Evolutionary conservation across 2,113 vertebrate species (phyloP), one percentile per base, ranked within the genome.

Genomic region (Notothenia rossii): DNA sequence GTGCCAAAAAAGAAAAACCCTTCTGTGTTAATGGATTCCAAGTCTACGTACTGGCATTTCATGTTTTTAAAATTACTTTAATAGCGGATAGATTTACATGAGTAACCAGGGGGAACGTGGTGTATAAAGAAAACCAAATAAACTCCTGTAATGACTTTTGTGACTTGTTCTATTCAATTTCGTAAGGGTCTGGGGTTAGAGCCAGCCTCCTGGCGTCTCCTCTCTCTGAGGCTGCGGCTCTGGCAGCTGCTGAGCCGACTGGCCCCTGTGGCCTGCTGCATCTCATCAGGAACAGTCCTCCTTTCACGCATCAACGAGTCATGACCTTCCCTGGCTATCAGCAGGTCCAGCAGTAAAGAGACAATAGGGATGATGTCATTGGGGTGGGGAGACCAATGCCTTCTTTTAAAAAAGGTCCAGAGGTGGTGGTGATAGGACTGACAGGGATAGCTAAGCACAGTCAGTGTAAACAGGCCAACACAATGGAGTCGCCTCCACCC

Each of bases 91-190:
- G 60, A 77, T 88, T 89, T 83, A 90, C 56, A 46, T 3, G 6
- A 74, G 66, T 62, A 79, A 77, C 70, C 29, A 29, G 29, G 29
- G 29, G 29, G 29, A 29, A 29, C 3, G 29, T 29, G 65, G 2
- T 65, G 82, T 69, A 71, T 54, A 81, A 78, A 72, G 90, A 58
- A 25, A 66, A 77, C 10, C 72, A 88, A 79, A 87, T 67, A 67
- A 86, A 82, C 60, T 68, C 54, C 69, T 15, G 66, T 72, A 74
- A 84, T 58, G 81, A 67, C 78, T 82, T 88, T 79, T 76, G 84
- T 70, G 88, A 92, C 75, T 81, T 69, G 76, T 81, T 63, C 73
- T 86, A 84, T 80, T 76, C 40, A 65, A 10, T 66, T 56, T 85
- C 10, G 25, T 77, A 68, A 78, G 77, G 73, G 58, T 79, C 83